Evolutionary conservation across 92 coral and sea anemone species (phyloP), one percentile per base, ranked within the genome.

Genomic region (Porites rus): DNA sequence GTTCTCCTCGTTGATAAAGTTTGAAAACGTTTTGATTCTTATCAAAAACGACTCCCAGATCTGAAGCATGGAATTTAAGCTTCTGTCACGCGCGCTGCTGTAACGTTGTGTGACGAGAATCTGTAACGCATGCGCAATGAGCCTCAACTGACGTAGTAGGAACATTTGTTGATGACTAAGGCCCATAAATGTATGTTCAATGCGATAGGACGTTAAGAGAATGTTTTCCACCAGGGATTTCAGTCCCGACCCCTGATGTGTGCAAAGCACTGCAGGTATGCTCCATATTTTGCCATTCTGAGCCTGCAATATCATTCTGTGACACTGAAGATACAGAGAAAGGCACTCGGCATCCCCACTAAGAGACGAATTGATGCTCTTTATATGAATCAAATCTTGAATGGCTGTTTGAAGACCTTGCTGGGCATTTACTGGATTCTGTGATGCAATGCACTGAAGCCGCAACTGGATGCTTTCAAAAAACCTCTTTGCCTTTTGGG

Each of bases 11-110:
- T 86, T 85, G 75, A 95, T 72, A 28, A 93, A 90, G 81, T 86
- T 86, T 56, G 90, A 75, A 63, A 93, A 96, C 50, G 89, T 84
- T 80, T 92, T 94, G 43, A 95, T 85, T n/a, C 99, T 92, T 12
- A 91, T 94, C 10, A 97, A 92, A 69, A 95, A 90, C 21, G 98
- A 92, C 77, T 97, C 98, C 99, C 99, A 97, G 25, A 95, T 93
- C 56, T 82, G 93, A 3, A 94, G 88, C 68, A 95, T 94, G 21
- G 98, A 87, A 67, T 92, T 92, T 25, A 94, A 90, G 52, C 82
- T 82, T 76, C 90, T 94, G 77, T 88, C 92, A 18, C 88, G 90
- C 72, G 88, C 72, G 51, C 93, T 80, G 86, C 92, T 92, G 59
- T 93, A 90, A 20, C 99, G 77, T 52, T 92, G 98, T 7, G 94